phyloP scores from a whole-genome alignment of 2,888 invertebrate genomes.

The Drosophila macrospina region DNA sequence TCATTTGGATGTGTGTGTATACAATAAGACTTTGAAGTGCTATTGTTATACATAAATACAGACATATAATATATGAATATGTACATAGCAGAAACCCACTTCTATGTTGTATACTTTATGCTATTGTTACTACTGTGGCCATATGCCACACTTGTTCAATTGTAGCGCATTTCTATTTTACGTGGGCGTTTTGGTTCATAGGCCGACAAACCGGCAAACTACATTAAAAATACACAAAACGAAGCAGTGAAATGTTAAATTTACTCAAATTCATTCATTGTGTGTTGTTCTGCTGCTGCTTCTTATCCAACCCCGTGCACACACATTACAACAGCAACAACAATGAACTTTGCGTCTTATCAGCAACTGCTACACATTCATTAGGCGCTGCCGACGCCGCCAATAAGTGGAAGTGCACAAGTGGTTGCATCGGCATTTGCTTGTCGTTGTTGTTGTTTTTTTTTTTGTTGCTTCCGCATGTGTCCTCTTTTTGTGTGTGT shows the following conservation, averaged over 20 bases:
- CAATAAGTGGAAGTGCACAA: conserved; percentile 73
- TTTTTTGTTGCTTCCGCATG: conserved; percentile 47
- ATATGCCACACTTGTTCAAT: conserved; percentile 15
- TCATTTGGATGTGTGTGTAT: neutral
- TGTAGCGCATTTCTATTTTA: conserved; percentile 46
- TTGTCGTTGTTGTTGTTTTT: conserved; percentile 16
- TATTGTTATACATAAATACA: neutral
- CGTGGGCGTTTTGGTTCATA: conserved; percentile 64
- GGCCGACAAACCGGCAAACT: conserved; percentile 60
- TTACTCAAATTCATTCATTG: conserved; percentile 61
- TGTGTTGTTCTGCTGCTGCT: conserved; percentile 31
- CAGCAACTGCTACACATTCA: conserved; percentile 58
- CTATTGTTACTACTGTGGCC: neutral
- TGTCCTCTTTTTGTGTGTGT: conserved; percentile 16
- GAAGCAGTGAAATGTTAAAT: conserved; percentile 68
- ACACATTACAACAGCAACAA: conserved; percentile 1
- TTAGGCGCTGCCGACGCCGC: conserved; percentile 59
- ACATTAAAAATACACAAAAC: conserved; percentile 49
- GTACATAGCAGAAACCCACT: conserved; percentile 12
- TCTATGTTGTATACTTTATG: neutral
- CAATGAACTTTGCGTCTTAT: conserved; percentile 51
- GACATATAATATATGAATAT: conserved; percentile 17
- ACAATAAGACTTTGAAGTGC: neutral
- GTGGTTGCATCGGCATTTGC: conserved; percentile 60
- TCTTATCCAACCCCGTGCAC: conserved; percentile 46